Percentiles rank a stretch among this genome's conserved stretches.
Conservation (phyloP, 2,113 vertebrate genomes). For the Blennius ocellaris region DNA sequence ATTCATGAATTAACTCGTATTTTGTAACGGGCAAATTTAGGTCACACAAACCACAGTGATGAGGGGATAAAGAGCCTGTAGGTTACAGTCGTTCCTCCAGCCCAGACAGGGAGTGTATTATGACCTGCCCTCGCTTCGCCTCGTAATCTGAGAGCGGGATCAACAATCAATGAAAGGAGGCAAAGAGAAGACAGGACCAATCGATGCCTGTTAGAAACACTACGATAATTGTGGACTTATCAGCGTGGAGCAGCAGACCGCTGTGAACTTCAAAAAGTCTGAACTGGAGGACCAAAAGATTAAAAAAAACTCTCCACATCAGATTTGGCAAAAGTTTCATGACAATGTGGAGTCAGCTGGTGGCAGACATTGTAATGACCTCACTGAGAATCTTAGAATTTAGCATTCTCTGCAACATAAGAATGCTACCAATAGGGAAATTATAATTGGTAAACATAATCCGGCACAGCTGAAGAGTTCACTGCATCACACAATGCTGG, state of each 20-base stretch:
- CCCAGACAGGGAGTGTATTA: slow-evolving; percentile 56
- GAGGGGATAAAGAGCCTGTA: background rate
- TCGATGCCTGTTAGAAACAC: slow-evolving; percentile 73
- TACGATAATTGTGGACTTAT: slow-evolving; percentile 72
- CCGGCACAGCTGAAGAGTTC: no score
- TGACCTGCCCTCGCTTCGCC: slow-evolving; percentile 64
- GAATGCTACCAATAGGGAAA: no score
- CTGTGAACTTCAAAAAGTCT: slow-evolving; percentile 54
- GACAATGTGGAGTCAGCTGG: no score
- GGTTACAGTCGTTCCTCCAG: slow-evolving; percentile 23
- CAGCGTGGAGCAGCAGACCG: slow-evolving; percentile 54
- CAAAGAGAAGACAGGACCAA: slow-evolving; percentile 70
- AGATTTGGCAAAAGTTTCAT: background rate
- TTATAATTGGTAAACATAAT: no score
- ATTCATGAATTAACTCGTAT: background rate
- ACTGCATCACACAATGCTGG: no score
- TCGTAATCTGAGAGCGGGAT: slow-evolving; percentile 71
- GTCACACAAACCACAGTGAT: no score
- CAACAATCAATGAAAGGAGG: slow-evolving; percentile 73
- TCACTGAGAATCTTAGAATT: no score
- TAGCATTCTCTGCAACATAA: no score
- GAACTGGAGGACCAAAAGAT: slow-evolving; percentile 29
- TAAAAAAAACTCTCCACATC: background rate
- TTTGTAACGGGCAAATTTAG: background rate
- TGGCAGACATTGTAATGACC: no score